Conservation (phyloP, 2,888 invertebrate genomes). For the Dromius quadrimaculatus region DNA sequence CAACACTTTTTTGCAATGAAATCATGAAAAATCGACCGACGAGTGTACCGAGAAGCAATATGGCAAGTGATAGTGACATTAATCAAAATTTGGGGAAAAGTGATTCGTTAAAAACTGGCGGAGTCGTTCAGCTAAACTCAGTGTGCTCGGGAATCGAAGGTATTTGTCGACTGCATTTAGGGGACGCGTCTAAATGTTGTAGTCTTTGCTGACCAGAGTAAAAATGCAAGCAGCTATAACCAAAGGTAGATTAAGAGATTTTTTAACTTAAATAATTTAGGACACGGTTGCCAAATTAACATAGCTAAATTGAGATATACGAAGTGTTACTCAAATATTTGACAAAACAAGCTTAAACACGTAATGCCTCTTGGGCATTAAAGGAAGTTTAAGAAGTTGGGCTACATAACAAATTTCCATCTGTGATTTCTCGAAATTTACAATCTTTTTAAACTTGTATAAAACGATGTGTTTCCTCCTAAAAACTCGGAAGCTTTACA, state of each 20-base stretch:
- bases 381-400: no score
- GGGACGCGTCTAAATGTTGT: slow-evolving; percentile 71
- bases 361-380: no score
- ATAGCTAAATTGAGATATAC: no score
- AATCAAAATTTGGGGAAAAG: slow-evolving; percentile 68
- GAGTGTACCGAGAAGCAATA: slow-evolving; percentile 64
- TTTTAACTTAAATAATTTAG: slow-evolving; percentile 27
- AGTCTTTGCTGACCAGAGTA: slow-evolving; percentile 70
- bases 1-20: slow-evolving; percentile 62
- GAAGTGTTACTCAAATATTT: no score
- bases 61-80: slow-evolving; percentile 68
- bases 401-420: no score
- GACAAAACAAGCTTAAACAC: no score
- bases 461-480: no score
- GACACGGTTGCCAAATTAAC: neutral
- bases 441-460: no score
- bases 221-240: slow-evolving; percentile 48
- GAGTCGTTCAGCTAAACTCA: slow-evolving; percentile 64
- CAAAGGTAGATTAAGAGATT: slow-evolving; percentile 39
- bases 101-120: slow-evolving; percentile 50
- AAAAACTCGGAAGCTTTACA: no score
- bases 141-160: slow-evolving; percentile 67
- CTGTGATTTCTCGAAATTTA: no score
- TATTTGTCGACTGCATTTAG: slow-evolving; percentile 70
- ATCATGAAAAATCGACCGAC: slow-evolving; percentile 64